Base-by-base conservation (phyloP, 2,797 vertebrate genomes). In the Takifugu rubripes region DNA sequence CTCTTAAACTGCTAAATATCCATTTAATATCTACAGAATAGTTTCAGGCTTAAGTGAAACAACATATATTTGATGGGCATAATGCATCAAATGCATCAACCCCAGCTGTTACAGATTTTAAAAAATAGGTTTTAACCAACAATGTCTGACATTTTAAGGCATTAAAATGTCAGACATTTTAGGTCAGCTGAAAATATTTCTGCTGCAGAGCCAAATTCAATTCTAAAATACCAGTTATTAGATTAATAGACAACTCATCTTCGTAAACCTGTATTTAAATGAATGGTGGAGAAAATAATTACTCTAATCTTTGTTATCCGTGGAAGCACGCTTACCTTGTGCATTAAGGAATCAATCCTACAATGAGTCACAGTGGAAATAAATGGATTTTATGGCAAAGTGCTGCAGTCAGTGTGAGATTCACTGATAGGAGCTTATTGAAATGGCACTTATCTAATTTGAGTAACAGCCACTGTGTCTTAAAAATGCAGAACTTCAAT, bases 351-450 rank as follows among this genome's bases (percentile, higher is more conserved):
- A 72, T 74, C 63, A 65, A 66, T 77, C 47, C 49, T 64, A 33
- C 64, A 66, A 78, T 62, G 65, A 82, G 65, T 82, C 52, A 68
- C 70, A 72, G 61, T 58, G 33, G 70, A 55, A 52, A 49, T 75
- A 55, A 72, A 70, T 44, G 51, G 49, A 69, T 75, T 69, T 76
- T 65, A 71, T 60, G 62, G 66, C 17, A 61, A 57, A 25, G 66
- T 50, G 54, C 69, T 59, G 68, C 56, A 62, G 67, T 53, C 52
- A 24, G 27, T 3, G 25, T 54, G 47, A 57, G 47, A 52, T 59
- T 74, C 56, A 63, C 54, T 64, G 62, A 74, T 66, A 68, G 75
- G 62, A 75, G 60, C 70, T 72, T 68, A 66, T 72, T 68, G 67
- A 71, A 72, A 69, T 61, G 74, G 56, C 63, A 64, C 61, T 54